phyloP scores from a whole-genome alignment of 2,888 invertebrate species.

The Therioaphis trifolii region DNA sequence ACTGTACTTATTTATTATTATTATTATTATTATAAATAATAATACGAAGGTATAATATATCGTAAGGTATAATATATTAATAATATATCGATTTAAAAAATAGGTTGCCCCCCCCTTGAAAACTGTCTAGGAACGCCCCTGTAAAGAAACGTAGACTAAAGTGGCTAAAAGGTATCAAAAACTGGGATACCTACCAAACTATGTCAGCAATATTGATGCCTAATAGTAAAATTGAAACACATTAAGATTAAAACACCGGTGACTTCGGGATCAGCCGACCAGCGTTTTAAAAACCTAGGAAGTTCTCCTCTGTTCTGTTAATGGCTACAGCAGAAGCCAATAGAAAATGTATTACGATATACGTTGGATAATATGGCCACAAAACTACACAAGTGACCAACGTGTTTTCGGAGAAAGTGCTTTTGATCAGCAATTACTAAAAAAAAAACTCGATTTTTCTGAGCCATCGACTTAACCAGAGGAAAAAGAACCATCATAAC shows the following conservation, averaged over 20 bases:
- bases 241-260: neutral
- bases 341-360: neutral
- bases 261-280: conserved; percentile 10
- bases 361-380: too few relatives aligned
- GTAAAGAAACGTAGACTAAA: neutral
- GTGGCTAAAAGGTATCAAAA: neutral
- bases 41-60: too few relatives aligned
- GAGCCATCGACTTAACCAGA: neutral
- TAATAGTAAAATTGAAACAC: too few relatives aligned
- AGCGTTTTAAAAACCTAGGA: conserved; percentile 3
- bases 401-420: neutral
- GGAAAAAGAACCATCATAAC: neutral
- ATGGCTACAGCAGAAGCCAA: conserved; percentile 18
- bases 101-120: too few relatives aligned
- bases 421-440: neutral
- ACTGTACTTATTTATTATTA: too few relatives aligned
- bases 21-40: too few relatives aligned
- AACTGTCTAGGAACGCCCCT: too few relatives aligned
- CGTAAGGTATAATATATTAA: too few relatives aligned
- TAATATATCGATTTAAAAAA: too few relatives aligned
- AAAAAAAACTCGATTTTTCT: neutral
- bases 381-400: neutral
- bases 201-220: neutral
- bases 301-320: neutral
- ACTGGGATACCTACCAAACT: neutral